Evolutionary conservation across 2,113 vertebrate genomes (phyloP).

Genomic region (Chaetorhynchus papuensis): DNA sequence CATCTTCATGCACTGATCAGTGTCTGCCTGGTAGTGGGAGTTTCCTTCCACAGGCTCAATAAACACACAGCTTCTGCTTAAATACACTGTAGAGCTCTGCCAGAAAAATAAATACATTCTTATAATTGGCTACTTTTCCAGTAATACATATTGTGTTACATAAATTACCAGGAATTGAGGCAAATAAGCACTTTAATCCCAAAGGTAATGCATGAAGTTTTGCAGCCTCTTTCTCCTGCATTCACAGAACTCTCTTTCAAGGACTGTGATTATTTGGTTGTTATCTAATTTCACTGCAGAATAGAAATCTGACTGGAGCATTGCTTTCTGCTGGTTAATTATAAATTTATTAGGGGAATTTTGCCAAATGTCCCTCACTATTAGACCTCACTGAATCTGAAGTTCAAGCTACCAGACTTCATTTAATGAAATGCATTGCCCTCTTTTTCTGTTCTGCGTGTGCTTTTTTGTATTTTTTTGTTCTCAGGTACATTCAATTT

Average conservation of each 20-base stretch:
- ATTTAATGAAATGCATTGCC: not conserved
- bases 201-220: not conserved
- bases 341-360: constrained; percentile 10
- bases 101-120: not conserved
- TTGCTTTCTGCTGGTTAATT: constrained; percentile 35
- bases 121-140: not conserved
- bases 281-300: not conserved
- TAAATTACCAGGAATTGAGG: not conserved
- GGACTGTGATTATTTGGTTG: constrained; percentile 6
- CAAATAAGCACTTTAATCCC: not conserved
- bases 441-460: not conserved
- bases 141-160: not conserved
- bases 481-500: not conserved
- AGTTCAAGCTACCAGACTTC: not conserved
- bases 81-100: not conserved
- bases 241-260: not conserved
- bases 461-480: not conserved
- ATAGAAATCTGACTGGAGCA: not conserved
- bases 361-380: not conserved
- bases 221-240: not conserved
- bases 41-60: not conserved
- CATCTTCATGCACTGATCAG: not conserved
- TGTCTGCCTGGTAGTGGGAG: not conserved
- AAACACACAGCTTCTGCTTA: not conserved
- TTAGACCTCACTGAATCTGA: not conserved